Conservation (phyloP, 2,113 vertebrate species). For the Brachyistius frenatus region DNA sequence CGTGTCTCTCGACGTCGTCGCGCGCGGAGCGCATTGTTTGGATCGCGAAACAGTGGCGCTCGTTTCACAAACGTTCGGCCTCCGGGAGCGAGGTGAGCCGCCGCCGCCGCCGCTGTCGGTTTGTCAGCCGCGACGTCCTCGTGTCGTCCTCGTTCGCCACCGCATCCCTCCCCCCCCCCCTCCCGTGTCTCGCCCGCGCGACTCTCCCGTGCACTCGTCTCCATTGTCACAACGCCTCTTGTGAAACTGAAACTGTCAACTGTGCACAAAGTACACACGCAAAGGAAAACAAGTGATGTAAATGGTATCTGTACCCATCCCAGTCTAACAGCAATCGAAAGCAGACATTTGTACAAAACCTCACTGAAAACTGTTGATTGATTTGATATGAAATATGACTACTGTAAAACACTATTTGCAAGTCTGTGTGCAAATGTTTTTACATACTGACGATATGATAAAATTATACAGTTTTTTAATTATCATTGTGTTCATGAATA, state of each 20-base stretch:
- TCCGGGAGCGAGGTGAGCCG: neutral
- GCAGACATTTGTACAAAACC: slow-evolving; percentile 72
- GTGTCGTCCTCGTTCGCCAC: slow-evolving; percentile 11
- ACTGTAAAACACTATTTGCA: slow-evolving; percentile 67
- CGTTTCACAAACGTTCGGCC: neutral
- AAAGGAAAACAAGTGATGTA: slow-evolving; percentile 41
- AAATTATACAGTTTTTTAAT: slow-evolving; percentile 71
- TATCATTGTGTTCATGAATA: slow-evolving; percentile 70
- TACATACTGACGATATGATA: slow-evolving; percentile 73
- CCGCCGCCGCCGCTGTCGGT: neutral
- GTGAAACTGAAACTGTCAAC: slow-evolving; percentile 35
- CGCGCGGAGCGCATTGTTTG: no score
- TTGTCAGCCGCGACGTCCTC: slow-evolving; percentile 23
- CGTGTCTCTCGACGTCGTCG: no score
- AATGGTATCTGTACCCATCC: slow-evolving; percentile 44
- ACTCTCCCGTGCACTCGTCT: neutral
- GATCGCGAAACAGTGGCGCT: no score
- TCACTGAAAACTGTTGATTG: slow-evolving; percentile 48
- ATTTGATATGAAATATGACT: slow-evolving; percentile 70
- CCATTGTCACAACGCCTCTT: slow-evolving; percentile 31
- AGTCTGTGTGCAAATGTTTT: slow-evolving; percentile 79
- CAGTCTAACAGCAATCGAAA: slow-evolving; percentile 45
- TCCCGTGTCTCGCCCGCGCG: slow-evolving; percentile 20
- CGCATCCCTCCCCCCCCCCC: neutral
- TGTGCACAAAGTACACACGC: slow-evolving; percentile 34